Conservation (phyloP, 2,888 invertebrate genomes). For the Rhagophthalmus giganteus region DNA sequence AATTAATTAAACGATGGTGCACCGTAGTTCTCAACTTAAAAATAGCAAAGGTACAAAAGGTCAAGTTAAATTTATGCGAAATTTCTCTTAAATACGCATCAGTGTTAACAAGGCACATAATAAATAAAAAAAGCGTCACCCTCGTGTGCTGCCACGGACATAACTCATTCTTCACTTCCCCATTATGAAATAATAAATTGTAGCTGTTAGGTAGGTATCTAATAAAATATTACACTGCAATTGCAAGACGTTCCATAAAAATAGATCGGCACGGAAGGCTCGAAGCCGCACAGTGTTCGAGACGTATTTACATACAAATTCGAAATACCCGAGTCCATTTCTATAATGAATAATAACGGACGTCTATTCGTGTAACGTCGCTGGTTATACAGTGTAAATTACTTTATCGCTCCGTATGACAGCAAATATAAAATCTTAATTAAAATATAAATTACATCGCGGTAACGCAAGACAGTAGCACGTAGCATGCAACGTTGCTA, state of each 20-base stretch:
- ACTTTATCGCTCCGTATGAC: slow-evolving; percentile 13
- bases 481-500: slow-evolving; percentile 5
- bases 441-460: slow-evolving; percentile 19
- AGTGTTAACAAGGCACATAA: too few species aligned
- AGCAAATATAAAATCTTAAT: slow-evolving; percentile 20
- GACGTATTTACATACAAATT: too few species aligned
- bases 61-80: neutral
- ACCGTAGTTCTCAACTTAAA: too few species aligned
- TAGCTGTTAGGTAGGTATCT: neutral
- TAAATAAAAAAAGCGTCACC: too few species aligned
- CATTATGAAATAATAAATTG: neutral
- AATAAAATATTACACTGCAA: neutral
- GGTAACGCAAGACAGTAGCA: slow-evolving; percentile 12
- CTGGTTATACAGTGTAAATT: slow-evolving; percentile 9
- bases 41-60: neutral
- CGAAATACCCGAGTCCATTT: too few species aligned
- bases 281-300: too few species aligned
- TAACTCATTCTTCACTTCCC: too few species aligned
- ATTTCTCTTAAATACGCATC: neutral
- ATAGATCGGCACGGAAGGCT: neutral
- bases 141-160: too few species aligned
- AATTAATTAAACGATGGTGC: too few species aligned
- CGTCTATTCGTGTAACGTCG: neutral
- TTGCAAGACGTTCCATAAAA: neutral
- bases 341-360: too few species aligned